Conservation (phyloP, 2,113 vertebrate species). For the Nyctibius bracteatus region DNA sequence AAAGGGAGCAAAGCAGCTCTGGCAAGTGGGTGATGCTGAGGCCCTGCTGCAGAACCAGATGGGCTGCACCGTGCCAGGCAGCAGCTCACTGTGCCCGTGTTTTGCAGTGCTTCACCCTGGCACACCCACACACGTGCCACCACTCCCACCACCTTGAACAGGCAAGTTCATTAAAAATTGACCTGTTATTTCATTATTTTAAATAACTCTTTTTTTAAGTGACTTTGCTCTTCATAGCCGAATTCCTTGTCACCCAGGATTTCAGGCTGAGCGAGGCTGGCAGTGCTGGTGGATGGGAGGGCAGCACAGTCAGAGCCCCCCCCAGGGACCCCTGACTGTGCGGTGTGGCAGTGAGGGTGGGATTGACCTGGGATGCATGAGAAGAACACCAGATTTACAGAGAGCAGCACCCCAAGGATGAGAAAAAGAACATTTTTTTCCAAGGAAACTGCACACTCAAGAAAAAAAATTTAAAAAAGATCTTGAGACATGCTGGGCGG, state of each 20-base stretch:
- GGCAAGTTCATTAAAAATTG: neutral
- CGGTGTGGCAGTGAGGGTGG: rapidly evolving
- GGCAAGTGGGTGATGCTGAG: neutral
- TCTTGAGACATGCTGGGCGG: rapidly evolving
- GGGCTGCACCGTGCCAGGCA: too few species aligned
- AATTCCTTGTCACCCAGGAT: neutral
- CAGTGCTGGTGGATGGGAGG: neutral
- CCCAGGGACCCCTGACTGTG: rapidly evolving
- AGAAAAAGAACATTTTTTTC: neutral
- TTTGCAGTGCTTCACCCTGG: neutral
- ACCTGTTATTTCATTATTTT: neutral
- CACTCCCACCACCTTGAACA: neutral
- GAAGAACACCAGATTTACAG: neutral
- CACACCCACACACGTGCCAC: neutral
- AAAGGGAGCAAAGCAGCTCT: rapidly evolving
- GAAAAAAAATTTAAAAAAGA: neutral
- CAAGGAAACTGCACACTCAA: neutral
- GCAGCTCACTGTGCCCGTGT: rapidly evolving
- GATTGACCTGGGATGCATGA: rapidly evolving
- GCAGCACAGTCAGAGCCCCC: neutral
- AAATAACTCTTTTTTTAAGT: neutral
- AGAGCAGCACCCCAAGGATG: neutral
- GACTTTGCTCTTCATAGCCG: rapidly evolving
- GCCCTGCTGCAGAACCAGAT: neutral
- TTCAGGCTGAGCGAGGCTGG: neutral